Base-by-base conservation (phyloP, 2,113 vertebrate genomes). In the Vidua chalybeata region DNA sequence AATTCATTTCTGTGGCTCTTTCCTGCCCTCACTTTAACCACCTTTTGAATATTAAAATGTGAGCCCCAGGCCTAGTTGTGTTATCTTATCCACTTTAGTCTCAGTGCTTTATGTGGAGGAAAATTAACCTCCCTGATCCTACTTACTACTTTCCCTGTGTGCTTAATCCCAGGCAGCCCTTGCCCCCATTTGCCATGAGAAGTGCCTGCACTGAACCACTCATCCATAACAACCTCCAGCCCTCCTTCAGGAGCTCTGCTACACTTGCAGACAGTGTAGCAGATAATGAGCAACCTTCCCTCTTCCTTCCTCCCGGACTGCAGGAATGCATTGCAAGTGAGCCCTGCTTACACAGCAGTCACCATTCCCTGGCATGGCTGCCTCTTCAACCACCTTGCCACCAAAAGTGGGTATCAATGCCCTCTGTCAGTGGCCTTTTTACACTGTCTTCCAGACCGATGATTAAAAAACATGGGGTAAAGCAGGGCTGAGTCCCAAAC, bases 21-120 rank as follows among this genome's bases (percentile, higher is more conserved):
- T 83, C 75, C 63, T 95, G 82, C 87, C 85, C 90, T 94, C 82
- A 56, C 43, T 90, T 95, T 91, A 96, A 94, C 96, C 87, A 93
- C 90, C 94, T 97, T 93, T 90, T 97, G 93, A 96, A 96, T 96
- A 97, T 95, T 96, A 95, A 96, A 97, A 93, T 90, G 41, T 89
- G 31, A 95, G 85, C 96, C 83, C 61, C 82, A 64, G 94, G 94
- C 79, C 86, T 95, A 90, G 64, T 86, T 90, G 55, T 80, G 79
- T 95, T 96, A 94, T 95, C 95, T 92, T 92, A 94, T 88, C 94
- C 95, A 81, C 87, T 95, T 93, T 37, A 84, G 83, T 92, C 79
- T 94, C 88, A 46, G 45, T 74, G 64, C 64, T 92, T 90, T 90
- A 83, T 93, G 62, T 21, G 51, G 51, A 96, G 48, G 82, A 71